Evolutionary conservation across 2,888 invertebrate species (phyloP).

Genomic region (Neuroscelio doddi): DNA sequence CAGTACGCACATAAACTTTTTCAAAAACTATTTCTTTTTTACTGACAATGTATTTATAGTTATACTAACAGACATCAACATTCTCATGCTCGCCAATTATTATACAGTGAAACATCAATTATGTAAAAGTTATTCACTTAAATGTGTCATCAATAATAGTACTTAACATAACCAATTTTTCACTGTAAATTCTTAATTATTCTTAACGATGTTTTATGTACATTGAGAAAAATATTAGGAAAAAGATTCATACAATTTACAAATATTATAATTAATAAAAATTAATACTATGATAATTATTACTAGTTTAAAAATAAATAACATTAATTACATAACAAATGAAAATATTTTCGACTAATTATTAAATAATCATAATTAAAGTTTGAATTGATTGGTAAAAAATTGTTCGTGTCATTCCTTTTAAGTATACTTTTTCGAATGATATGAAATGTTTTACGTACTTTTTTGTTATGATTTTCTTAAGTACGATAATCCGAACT

Average conservation of each 20-base stretch:
- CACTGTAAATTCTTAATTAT: slow-evolving; percentile 16
- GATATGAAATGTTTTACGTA: no score
- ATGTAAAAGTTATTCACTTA: no score
- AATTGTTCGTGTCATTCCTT: not conserved
- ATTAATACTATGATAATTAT: no score
- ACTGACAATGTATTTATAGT: slow-evolving; percentile 11
- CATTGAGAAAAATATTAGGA: slow-evolving; percentile 31
- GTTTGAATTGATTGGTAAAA: not conserved
- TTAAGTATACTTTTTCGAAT: not conserved
- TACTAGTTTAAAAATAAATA: no score
- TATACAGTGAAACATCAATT: not conserved
- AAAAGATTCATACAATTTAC: slow-evolving; percentile 20
- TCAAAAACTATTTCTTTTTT: slow-evolving; percentile 28
- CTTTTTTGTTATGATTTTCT: slow-evolving; percentile 14
- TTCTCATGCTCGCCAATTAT: slow-evolving; percentile 27
- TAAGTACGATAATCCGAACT: slow-evolving; percentile 27
- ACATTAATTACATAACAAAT: not conserved
- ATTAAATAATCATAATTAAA: not conserved
- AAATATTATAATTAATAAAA: no score
- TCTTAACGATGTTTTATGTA: slow-evolving; percentile 35
- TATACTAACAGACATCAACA: slow-evolving; percentile 28
- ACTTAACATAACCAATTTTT: no score
- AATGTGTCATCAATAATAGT: no score
- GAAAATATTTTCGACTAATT: not conserved
- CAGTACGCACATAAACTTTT: not conserved